Percentiles rank a stretch among this genome's conserved stretches.
Evolutionary conservation across 1,140 invertebrate species (phyloP).

Genomic region (Microplitis demolitor): DNA sequence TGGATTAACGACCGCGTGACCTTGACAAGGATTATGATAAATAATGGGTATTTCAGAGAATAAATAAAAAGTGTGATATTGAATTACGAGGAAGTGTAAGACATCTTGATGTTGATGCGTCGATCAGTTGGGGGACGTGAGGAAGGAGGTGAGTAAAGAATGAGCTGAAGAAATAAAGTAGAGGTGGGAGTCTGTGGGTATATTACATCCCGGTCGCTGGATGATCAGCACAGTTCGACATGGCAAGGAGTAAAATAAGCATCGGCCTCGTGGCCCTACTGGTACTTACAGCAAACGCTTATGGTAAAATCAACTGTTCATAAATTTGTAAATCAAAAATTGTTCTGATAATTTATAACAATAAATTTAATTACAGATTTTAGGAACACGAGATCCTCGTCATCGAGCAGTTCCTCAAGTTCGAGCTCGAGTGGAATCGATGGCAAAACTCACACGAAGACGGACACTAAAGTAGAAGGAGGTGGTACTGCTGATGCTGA

Average conservation of each 20-base stretch:
- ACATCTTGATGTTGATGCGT: not conserved
- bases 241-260: constrained; percentile 17
- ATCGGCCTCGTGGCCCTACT: constrained; percentile 16
- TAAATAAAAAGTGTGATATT: not conserved
- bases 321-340: not conserved
- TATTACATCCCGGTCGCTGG: not conserved
- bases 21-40: too few species aligned
- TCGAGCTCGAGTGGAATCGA: not conserved
- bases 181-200: constrained; percentile 16
- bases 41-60: not conserved
- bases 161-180: not conserved
- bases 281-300: not conserved
- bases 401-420: constrained; percentile 10
- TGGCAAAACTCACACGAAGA: constrained; percentile 19
- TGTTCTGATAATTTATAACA: not conserved
- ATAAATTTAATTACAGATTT: not conserved
- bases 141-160: not conserved
- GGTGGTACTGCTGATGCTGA: constrained; percentile 14
- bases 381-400: not conserved
- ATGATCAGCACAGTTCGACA: constrained; percentile 20
- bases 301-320: not conserved
- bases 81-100: constrained; percentile 2
- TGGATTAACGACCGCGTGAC: too few species aligned
- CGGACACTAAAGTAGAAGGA: constrained; percentile 9
- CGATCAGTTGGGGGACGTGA: not conserved